Evolutionary conservation across 2,888 invertebrate genomes (phyloP), one percentile per base, ranked within the genome.

Genomic region (Copidosoma aretas): DNA sequence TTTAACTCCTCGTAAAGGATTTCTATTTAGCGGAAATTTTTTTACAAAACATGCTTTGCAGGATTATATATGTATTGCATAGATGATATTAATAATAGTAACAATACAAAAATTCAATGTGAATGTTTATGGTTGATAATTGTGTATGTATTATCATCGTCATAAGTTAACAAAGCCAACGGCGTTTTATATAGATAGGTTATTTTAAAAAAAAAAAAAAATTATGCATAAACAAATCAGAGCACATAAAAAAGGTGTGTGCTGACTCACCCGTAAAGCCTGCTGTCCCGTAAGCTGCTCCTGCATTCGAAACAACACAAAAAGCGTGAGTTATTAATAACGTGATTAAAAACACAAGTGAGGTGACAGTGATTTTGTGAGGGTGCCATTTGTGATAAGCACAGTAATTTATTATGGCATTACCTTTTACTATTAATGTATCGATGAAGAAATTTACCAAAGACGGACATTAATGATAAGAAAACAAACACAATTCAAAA

Each of bases 211-310:
- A 49, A 52, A 57, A 24, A 14, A 52, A 57, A 15, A 52, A 67
- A 61, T 57, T 24, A 43, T 19, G 54, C 41, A 14, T 12, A 12
- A 49, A 57, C 51, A 56, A 17, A n/a, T 53, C 32, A 32, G 32
- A 32, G 8, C 32, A 32, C 32, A 32, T 32, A 32, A 67, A 41
- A 59, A 65, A 25, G 51, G 43, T 43, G 1, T 59, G 24, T 51
- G 60, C 56, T 17, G 77, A 88, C 89, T 89, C 85, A 89, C 90
- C 94, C 94, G 86, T 94, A 94, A 85, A 94, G 89, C 85, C 93
- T 91, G 89, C 92, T 93, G 87, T 94, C 94, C 86, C 92, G 92
- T 87, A 93, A 91, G 88, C 93, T 93, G 89, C 91, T 91, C 91
- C 93, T 93, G 87, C 81, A 84, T 84, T 75, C 70, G 77, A 77